Base-by-base conservation (phyloP, 2,113 vertebrate genomes). In the Petromus typicus region DNA sequence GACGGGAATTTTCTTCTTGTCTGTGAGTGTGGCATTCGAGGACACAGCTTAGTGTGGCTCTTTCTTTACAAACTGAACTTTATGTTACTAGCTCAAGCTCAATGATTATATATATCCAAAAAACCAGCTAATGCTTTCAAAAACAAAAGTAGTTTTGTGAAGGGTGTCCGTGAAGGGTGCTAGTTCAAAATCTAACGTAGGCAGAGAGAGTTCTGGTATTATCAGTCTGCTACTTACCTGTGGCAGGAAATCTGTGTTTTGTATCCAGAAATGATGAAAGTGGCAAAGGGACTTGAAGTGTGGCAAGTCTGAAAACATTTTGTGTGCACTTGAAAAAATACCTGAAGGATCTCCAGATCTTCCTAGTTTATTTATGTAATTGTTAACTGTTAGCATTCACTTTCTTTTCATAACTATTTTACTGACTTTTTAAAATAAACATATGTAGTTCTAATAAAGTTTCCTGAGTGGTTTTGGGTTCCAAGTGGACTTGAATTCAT, bases 401-500 rank as follows among this genome's bases (percentile, higher is more conserved):
- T 96, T 95, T 86, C 83, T 94, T 95, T 96, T 95, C 71, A 83
- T 95, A 67, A 95, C 59, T 95, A 48, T 87, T 97, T 98, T 93
- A 34, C 27, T 86, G 95, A 97, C 89, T 91, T 75, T 80, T 82
- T 59, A 91, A 63, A 81, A n/a, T n/a, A 96, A 96, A 32, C 94
- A 5, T 51, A 92, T 43, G 32, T 96, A 95, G 93, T 96, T 98
- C 95, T 84, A 90, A 96, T 90, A 79, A 97, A 97, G 94, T 97
- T 98, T 94, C 45, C 57, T 86, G 96, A 97, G 95, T 96, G 93
- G 96, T 98, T 96, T 63, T 89, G 86, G 96, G 95, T 91, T 98
- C 89, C 97, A 97, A 97, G 93, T 93, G 96, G 86, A 98, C 93
- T 95, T 92, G n/a, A 97, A 96, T 97, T 98, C 75, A 95, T 98